A percentile compares a stretch with the other conserved stretches of the same genome.
Conservation (phyloP, 2,113 vertebrate species). For the Forbesichthys agassizii region DNA sequence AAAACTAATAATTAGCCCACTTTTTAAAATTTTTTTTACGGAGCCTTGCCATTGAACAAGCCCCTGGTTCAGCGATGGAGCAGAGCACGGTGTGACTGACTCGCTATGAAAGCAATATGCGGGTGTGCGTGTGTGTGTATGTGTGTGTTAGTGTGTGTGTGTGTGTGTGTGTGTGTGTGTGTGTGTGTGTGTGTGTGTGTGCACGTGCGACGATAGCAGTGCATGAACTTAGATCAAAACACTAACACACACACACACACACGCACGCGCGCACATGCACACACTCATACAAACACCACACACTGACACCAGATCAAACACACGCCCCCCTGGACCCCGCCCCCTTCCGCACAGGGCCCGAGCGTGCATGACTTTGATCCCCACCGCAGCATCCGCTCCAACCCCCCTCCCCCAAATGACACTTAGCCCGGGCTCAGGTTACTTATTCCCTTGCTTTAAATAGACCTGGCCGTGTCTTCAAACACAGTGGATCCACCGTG, state of each 20-base stretch:
- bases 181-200: constrained; percentile 17
- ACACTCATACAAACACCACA: neutral
- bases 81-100: constrained; percentile 47
- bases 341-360: constrained; percentile 33
- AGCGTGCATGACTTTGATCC: constrained; percentile 62
- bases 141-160: constrained; percentile 16
- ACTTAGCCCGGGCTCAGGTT: constrained; percentile 47
- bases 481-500: constrained; percentile 41
- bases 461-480: constrained; percentile 48
- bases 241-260: constrained; percentile 27
- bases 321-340: constrained; percentile 9
- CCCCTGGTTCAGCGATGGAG: constrained; percentile 56
- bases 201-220: constrained; percentile 26
- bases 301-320: constrained; percentile 51
- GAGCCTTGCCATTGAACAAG: constrained; percentile 43
- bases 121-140: neutral
- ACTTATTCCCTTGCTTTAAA: constrained; percentile 52
- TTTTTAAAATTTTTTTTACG: too few relatives aligned
- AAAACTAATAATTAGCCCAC: too few relatives aligned
- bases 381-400: constrained; percentile 58
- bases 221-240: constrained; percentile 60
- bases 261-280: neutral
- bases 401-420: constrained; percentile 37
- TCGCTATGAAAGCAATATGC: constrained; percentile 65
- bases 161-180: constrained; percentile 14